These are phyloP conservation scores for Charadrius vociferus DNA, from an alignment of 2,113 vertebrate species.

Conservation along the genomic window DNA sequence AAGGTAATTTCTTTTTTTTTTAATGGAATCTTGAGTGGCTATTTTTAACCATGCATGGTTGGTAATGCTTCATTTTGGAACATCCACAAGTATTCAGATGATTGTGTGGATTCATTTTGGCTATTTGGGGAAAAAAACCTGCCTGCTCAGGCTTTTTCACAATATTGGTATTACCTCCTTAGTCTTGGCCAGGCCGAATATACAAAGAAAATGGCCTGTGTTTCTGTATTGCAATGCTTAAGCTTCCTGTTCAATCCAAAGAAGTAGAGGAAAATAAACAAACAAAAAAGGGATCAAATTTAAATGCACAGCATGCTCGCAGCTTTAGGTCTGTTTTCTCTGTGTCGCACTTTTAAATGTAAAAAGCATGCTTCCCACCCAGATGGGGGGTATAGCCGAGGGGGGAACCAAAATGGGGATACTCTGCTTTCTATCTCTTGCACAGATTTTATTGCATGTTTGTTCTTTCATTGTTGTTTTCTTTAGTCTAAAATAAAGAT, in stretches of 20 bases:
- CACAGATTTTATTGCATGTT: slow-evolving; percentile 18
- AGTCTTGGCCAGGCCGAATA: slow-evolving; percentile 37
- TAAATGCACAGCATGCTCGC: slow-evolving; percentile 28
- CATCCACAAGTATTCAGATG: background rate
- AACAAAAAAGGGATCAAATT: slow-evolving; percentile 39
- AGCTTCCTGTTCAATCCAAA: slow-evolving; percentile 35
- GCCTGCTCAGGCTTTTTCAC: background rate
- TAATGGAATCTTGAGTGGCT: background rate
- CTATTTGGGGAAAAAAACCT: background rate
- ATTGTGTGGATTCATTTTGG: background rate
- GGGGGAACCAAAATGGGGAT: background rate
- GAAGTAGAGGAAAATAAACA: slow-evolving; percentile 22
- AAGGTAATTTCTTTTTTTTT: background rate
- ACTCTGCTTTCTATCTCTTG: slow-evolving; percentile 31
- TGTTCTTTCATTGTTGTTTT: slow-evolving; percentile 54
- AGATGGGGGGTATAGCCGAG: background rate
- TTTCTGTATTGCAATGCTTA: slow-evolving; percentile 23
- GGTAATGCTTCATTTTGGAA: background rate
- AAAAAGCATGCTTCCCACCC: background rate
- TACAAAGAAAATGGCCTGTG: background rate
- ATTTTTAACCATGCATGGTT: background rate
- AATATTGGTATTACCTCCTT: slow-evolving; percentile 7
- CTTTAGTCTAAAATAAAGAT: slow-evolving; percentile 64
- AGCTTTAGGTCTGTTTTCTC: slow-evolving; percentile 19
- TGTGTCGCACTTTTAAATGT: background rate